phyloP scores from a whole-genome alignment of 2,113 vertebrate genomes.

The Empidonax alnorum region DNA sequence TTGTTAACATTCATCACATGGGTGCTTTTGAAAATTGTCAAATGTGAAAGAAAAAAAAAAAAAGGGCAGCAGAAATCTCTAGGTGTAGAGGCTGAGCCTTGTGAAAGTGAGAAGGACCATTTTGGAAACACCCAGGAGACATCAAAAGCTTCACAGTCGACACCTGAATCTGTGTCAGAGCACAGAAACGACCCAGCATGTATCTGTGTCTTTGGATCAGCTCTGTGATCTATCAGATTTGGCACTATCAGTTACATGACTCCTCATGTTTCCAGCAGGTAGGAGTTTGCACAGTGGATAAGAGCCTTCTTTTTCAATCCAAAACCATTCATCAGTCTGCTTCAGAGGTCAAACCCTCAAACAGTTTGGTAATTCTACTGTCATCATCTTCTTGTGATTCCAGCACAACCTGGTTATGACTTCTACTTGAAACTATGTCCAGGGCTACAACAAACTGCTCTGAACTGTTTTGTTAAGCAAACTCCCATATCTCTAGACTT shows the following conservation, averaged over 20 bases:
- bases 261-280: not conserved
- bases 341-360: slow-evolving; percentile 29
- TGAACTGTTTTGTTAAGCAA: slow-evolving; percentile 10
- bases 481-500: slow-evolving; percentile 33
- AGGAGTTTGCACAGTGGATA: not conserved
- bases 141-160: not conserved
- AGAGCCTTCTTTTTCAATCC: not conserved
- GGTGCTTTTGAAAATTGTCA: not conserved
- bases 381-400: not conserved
- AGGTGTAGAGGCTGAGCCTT: not conserved
- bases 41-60: not conserved
- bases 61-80: not conserved
- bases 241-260: not conserved
- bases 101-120: not conserved
- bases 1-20: not conserved
- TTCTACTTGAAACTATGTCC: slow-evolving; percentile 1
- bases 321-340: not conserved
- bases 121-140: not conserved
- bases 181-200: not conserved
- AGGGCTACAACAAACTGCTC: not conserved
- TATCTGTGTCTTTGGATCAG: not conserved
- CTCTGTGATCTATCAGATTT: not conserved
- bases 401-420: not conserved
- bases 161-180: not conserved
- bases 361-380: not conserved